A percentile compares a stretch with the other conserved stretches of the same genome.
Conservation (phyloP, 2,797 vertebrate genomes). For the Mus minutoides region DNA sequence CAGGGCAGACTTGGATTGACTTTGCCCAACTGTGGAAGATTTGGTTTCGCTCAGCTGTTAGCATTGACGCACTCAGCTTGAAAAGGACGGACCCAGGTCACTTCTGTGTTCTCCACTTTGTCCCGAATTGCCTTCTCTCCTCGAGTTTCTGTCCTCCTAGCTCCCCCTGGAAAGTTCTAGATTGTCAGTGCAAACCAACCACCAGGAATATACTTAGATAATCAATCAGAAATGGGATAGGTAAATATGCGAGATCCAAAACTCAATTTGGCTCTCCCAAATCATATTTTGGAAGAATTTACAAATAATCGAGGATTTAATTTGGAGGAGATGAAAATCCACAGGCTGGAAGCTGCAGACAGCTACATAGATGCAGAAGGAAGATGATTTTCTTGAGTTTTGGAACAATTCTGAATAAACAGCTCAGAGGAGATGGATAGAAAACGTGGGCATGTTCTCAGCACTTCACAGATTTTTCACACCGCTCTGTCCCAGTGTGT, state of each 20-base stretch:
- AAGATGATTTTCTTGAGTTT: constrained; percentile 28
- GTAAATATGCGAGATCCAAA: not conserved
- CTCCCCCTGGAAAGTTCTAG: not conserved
- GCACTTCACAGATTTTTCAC: not conserved
- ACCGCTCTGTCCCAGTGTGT: not conserved
- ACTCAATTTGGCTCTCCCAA: constrained; percentile 16
- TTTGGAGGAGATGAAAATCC: not conserved
- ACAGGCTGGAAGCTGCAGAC: not conserved
- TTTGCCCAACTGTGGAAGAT: not conserved
- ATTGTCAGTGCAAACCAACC: not conserved
- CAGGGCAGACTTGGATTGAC: not conserved
- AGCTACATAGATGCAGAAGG: not conserved
- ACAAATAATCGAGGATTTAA: not conserved
- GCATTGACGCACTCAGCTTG: not conserved
- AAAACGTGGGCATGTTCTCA: not conserved
- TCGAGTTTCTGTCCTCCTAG: not conserved
- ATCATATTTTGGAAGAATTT: not conserved
- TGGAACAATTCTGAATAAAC: constrained; percentile 54
- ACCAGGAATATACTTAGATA: not conserved
- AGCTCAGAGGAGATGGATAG: not conserved
- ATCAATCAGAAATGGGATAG: not conserved
- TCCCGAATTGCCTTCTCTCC: not conserved
- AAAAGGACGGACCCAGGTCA: too few relatives aligned
- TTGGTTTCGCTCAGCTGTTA: not conserved
- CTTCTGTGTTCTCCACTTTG: not conserved